These are phyloP conservation scores for Tylochromis polylepis DNA, from an alignment of 2,113 vertebrate genomes.

Conservation along the genomic window DNA sequence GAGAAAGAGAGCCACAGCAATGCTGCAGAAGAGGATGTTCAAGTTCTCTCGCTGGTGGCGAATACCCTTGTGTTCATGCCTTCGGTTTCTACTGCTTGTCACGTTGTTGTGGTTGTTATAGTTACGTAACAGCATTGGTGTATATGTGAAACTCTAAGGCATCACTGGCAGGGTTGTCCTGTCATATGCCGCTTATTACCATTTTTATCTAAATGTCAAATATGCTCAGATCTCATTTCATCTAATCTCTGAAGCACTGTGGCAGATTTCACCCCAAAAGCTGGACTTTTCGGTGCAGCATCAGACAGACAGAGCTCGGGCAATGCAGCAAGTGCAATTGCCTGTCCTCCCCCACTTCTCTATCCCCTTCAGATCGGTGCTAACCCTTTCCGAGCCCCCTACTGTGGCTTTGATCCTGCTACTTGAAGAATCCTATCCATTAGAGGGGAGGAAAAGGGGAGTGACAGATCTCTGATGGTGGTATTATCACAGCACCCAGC, in stretches of 20 bases:
- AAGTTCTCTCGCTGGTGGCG: conserved; percentile 1
- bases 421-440: conserved; percentile 28
- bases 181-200: neutral
- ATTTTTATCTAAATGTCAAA: neutral
- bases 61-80: neutral
- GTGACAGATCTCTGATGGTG: conserved; percentile 13
- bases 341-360: neutral
- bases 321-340: conserved; percentile 18
- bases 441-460: conserved; percentile 5
- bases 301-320: neutral
- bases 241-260: neutral
- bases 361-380: neutral
- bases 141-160: neutral
- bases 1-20: neutral
- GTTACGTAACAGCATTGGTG: conserved; percentile 45
- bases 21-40: neutral
- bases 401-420: conserved; percentile 44
- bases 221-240: neutral
- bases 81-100: conserved; percentile 10
- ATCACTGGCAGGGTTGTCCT: neutral
- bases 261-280: neutral
- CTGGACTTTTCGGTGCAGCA: neutral
- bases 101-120: conserved; percentile 53
- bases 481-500: conserved; percentile 9
- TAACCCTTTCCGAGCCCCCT: conserved; percentile 43